Conservation (phyloP, 53 echinoderm and acorn worm genomes). For the Actinopyga echinites region DNA sequence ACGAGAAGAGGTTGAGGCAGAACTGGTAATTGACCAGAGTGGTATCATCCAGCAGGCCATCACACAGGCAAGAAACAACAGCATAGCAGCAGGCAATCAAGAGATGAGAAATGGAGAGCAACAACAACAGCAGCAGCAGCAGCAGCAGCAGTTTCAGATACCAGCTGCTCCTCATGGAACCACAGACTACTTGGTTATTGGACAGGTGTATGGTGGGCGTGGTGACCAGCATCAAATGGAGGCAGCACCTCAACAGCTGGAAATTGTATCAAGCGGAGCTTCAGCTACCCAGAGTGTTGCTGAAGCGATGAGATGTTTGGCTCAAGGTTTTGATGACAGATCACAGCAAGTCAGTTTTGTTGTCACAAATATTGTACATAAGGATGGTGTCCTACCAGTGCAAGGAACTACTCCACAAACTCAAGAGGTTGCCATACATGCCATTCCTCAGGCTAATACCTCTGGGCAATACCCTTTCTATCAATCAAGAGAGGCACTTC, state of each 20-base stretch:
- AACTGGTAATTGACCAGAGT: slow-evolving; percentile 30
- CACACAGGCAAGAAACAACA: slow-evolving; percentile 1
- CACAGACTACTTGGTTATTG: slow-evolving; percentile 27
- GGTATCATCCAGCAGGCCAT: slow-evolving; percentile 32
- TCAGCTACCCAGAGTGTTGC: slow-evolving; percentile 22
- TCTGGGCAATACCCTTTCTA: slow-evolving; percentile 8
- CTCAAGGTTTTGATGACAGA: slow-evolving; percentile 25
- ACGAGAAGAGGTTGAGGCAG: background rate
- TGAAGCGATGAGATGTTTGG: slow-evolving; percentile 45
- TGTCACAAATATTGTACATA: slow-evolving; percentile 31
- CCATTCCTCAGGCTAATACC: slow-evolving; percentile 13
- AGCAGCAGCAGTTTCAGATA: slow-evolving; percentile 5
- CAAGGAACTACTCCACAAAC: background rate
- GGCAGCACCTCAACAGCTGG: background rate
- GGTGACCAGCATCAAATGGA: background rate
- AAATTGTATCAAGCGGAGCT: slow-evolving; percentile 1
- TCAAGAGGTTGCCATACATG: slow-evolving; percentile 29
- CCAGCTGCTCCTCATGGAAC: background rate
- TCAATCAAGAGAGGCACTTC: background rate
- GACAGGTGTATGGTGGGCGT: background rate
- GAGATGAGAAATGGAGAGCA: slow-evolving; percentile 12
- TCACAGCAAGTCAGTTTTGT: slow-evolving; percentile 20
- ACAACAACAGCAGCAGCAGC: background rate
- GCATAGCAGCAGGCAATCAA: background rate
- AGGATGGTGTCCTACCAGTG: background rate